phyloP scores from a whole-genome alignment of 2,888 invertebrate species.

The Lycia hirtaria region DNA sequence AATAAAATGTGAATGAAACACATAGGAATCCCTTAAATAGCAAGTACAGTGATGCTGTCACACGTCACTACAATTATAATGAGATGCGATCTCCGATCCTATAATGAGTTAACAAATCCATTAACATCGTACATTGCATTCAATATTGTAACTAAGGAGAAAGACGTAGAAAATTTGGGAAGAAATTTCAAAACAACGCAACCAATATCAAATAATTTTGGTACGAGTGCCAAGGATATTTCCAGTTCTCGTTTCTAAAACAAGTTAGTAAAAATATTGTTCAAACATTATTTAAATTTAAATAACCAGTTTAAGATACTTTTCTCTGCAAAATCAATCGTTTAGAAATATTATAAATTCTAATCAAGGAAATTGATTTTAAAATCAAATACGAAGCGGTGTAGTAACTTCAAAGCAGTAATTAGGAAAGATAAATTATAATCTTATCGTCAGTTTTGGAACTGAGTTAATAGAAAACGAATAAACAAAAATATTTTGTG shows the following conservation, averaged over 20 bases:
- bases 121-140: conserved; percentile 9
- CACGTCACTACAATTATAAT: conserved; percentile 34
- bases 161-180: neutral
- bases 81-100: conserved; percentile 25
- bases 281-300: conserved; percentile 28
- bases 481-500: too few species aligned
- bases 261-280: conserved; percentile 16
- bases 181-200: neutral
- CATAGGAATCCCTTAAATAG: conserved; percentile 41
- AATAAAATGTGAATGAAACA: conserved; percentile 36
- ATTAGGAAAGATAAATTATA: neutral
- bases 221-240: conserved; percentile 17
- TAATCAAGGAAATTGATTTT: neutral
- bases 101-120: conserved; percentile 30
- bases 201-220: neutral
- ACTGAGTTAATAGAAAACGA: too few species aligned
- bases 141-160: neutral
- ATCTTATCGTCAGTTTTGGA: neutral
- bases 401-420: neutral
- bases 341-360: conserved; percentile 11
- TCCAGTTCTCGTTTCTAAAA: conserved; percentile 15
- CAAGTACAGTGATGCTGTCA: conserved; percentile 24
- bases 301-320: conserved; percentile 30
- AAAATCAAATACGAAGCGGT: conserved; percentile 7
- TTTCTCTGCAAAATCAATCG: conserved; percentile 11